Evolutionary conservation across 2,797 vertebrate species (phyloP).

Genomic region (Typhlichthys eigenmanni): DNA sequence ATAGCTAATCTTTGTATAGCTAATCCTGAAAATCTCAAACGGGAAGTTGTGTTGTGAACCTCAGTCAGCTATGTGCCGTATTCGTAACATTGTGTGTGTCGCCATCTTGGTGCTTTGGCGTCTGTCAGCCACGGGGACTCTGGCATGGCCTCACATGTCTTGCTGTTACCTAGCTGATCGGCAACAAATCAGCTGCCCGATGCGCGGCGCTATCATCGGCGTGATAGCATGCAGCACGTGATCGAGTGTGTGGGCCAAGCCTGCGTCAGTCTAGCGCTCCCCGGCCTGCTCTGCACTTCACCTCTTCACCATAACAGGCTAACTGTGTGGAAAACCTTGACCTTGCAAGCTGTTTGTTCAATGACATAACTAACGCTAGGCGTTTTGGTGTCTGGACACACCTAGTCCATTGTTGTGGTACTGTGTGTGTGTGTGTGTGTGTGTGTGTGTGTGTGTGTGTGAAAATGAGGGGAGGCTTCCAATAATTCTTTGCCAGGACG

Average conservation of each 20-base stretch:
- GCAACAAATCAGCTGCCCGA: slow-evolving; percentile 3
- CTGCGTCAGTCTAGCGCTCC: neutral
- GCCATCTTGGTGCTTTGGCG: no score
- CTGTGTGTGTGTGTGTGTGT: neutral
- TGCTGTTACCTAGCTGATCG: slow-evolving; percentile 42
- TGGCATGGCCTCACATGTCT: slow-evolving; percentile 42
- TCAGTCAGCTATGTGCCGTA: no score
- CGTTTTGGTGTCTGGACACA: slow-evolving; percentile 5
- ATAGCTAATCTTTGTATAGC: no score
- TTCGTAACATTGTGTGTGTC: no score
- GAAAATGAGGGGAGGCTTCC: no score
- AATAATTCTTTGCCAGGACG: no score
- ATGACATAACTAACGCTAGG: slow-evolving; percentile 12
- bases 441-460: slow-evolving; percentile 16
- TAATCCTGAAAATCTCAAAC: no score
- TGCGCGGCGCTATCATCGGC: neutral
- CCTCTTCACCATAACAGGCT: neutral
- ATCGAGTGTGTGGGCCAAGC: neutral
- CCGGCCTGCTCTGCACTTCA: neutral
- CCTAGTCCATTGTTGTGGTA: neutral
- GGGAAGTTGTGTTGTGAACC: no score
- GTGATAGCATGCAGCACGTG: no score
- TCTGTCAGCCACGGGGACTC: slow-evolving; percentile 13
- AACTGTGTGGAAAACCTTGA: slow-evolving; percentile 12
- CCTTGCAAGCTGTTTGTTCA: slow-evolving; percentile 9